Percentiles rank a stretch among this genome's conserved stretches.
Conservation (phyloP, 2,888 invertebrate genomes). For the Cyaniris semiargus region DNA sequence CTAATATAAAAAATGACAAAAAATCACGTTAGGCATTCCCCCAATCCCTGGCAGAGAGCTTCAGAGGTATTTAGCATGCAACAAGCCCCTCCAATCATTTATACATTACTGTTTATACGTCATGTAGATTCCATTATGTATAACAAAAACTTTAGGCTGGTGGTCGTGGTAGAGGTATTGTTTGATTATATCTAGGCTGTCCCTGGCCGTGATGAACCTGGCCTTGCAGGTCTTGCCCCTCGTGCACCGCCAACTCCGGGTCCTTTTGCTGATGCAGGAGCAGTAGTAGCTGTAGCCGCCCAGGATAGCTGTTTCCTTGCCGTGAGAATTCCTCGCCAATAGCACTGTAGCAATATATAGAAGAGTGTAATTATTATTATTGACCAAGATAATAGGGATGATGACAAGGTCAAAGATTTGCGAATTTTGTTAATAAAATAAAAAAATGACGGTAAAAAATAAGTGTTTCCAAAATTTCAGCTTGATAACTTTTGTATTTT, state of each 20-base stretch:
- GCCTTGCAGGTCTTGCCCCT: slow-evolving; percentile 27
- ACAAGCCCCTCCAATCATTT: no score
- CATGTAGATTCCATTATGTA: slow-evolving; percentile 43
- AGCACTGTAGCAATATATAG: slow-evolving; percentile 42
- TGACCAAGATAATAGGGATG: no score
- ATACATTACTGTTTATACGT: background rate
- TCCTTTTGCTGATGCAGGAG: slow-evolving; percentile 18
- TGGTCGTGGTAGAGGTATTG: slow-evolving; percentile 56
- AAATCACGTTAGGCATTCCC: no score
- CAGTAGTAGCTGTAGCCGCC: slow-evolving; percentile 49
- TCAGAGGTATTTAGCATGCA: no score
- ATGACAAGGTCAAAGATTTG: no score
- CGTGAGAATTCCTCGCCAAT: slow-evolving; percentile 43
- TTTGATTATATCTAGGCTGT: slow-evolving; percentile 10
- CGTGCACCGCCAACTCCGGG: slow-evolving; percentile 33
- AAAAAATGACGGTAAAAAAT: no score
- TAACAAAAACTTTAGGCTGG: slow-evolving; percentile 46
- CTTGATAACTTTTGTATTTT: no score
- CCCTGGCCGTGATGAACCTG: slow-evolving; percentile 19
- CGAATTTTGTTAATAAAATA: no score
- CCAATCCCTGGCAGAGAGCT: no score
- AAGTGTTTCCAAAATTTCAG: no score
- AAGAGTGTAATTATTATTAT: no score
- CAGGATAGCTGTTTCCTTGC: slow-evolving; percentile 47
- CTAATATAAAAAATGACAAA: no score